Evolutionary conservation across 2,888 invertebrate genomes (phyloP), one percentile per base, ranked within the genome.

Genomic region (Drosophila mayaguana): DNA sequence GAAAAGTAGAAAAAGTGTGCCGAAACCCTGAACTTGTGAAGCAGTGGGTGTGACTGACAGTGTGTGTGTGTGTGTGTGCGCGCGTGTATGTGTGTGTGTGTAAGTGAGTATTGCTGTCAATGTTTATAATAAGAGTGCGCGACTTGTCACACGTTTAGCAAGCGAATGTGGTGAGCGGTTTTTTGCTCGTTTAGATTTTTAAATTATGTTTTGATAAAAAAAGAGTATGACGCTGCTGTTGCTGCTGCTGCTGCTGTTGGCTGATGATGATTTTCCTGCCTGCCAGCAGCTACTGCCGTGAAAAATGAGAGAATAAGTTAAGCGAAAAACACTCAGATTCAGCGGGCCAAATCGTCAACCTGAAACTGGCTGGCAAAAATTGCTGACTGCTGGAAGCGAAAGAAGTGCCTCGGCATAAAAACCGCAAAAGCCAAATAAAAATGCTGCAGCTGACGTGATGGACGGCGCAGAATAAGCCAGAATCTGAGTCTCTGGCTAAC

Each of bases 381-480:
- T 75, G 89, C 88, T 85, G 85, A 88, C 85, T 51, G 72, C 62
- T 57, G 75, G 54, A 81, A 77, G 72, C 48, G 62, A 68, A 75
- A 70, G 72, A 40, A 51, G 55, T 53, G 74, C 32, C 66, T 43
- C 38, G 16, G 61, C 68, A 77, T 87, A 85, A 85, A 88, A 89
- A 75, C 85, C 80, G 61, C 81, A 89, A 77, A 80, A 86, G 71
- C 82, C 75, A 81, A 88, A 87, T 81, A 89, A 87, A 89, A 83
- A 61, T 67, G 56, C 78, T 72, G 83, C 59, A 65, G 54, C 40
- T 70, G 83, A 83, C 81, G 80, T 82, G 76, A 71, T 69, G 57
- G 48, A 70, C 61, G 54, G 54, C 43, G 38, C 48, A 62, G 46
- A 51, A 79, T 60, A 79, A 80, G 76, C 80, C 76, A 34, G 48